phyloP scores from a whole-genome alignment of 2,113 vertebrate species.

The Procavia capensis region DNA sequence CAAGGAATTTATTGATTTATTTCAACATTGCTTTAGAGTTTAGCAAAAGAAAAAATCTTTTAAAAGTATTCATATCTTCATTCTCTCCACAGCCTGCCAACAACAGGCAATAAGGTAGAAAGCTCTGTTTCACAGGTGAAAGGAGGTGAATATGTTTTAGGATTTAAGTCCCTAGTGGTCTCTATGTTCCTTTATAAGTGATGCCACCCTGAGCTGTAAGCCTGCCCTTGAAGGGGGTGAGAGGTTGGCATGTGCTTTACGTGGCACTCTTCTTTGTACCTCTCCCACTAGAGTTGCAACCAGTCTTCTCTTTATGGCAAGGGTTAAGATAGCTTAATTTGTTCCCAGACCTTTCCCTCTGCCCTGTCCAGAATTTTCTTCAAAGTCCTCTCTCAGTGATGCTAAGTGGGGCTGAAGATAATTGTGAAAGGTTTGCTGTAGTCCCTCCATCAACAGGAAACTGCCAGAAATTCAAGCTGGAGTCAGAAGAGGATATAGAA shows the following conservation, averaged over 20 bases:
- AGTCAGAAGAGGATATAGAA: no score
- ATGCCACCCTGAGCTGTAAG: background rate
- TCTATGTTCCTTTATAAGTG: background rate
- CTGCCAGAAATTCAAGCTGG: no score
- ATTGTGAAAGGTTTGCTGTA: no score
- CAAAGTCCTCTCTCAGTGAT: background rate
- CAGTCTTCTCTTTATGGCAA: background rate
- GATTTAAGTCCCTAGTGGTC: background rate
- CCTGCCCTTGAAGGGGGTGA: background rate
- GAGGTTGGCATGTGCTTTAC: rapidly evolving
- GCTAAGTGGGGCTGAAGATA: no score
- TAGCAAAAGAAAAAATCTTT: background rate
- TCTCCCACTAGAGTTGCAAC: background rate
- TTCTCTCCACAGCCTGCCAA: background rate
- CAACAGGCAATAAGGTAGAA: background rate
- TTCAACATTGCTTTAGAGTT: background rate
- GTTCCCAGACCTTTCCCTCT: background rate
- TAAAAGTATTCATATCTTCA: background rate
- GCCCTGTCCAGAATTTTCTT: background rate
- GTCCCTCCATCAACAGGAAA: no score
- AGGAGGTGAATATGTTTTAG: background rate
- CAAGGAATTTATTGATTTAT: background rate
- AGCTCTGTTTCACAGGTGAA: background rate
- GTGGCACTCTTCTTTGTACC: background rate
- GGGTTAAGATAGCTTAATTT: background rate